Evolutionary conservation across 2,888 invertebrate genomes (phyloP).

Genomic region (Pachycephus smyrnensis): DNA sequence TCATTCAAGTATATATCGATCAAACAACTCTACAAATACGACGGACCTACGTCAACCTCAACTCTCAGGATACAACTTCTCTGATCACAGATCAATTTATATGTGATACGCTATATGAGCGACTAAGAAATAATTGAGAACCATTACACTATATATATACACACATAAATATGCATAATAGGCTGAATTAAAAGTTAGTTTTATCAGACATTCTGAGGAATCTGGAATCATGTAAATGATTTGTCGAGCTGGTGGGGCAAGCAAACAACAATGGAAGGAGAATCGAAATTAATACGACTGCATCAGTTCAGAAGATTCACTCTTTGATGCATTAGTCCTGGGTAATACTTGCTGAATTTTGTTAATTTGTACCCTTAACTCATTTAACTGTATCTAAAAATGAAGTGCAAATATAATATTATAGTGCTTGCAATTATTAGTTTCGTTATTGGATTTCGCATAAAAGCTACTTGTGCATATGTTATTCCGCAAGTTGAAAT

Average conservation of each 20-base stretch:
- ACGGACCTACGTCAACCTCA: neutral
- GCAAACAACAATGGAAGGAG: neutral
- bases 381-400: neutral
- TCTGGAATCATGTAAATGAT: neutral
- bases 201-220: neutral
- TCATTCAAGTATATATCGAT: slow-evolving; percentile 34
- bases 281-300: neutral
- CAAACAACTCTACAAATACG: slow-evolving; percentile 29
- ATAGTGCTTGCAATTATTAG: neutral
- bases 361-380: neutral
- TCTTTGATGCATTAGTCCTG: neutral
- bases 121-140: neutral
- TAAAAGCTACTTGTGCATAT: slow-evolving; percentile 33
- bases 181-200: neutral
- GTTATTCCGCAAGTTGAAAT: slow-evolving; percentile 59
- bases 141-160: neutral
- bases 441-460: neutral
- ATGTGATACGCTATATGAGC: neutral
- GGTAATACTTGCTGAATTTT: neutral
- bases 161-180: neutral
- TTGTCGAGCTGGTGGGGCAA: neutral
- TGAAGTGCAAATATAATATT: neutral
- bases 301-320: neutral
- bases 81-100: neutral
- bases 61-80: neutral